Conservation (phyloP, 2,888 invertebrate species). For the Athalia circularis region DNA sequence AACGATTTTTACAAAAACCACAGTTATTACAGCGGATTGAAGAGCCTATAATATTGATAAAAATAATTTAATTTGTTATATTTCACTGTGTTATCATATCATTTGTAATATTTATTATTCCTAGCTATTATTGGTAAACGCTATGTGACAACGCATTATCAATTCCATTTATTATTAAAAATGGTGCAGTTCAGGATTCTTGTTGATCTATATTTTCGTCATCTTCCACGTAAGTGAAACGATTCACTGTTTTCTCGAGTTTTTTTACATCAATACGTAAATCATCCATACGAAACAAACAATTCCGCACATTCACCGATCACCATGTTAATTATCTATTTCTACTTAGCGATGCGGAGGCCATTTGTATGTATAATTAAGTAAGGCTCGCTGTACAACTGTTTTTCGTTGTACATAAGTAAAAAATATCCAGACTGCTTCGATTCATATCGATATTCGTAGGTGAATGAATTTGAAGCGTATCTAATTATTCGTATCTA, state of each 20-base stretch:
- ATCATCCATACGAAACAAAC: neutral
- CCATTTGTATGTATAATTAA: neutral
- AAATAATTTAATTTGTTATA: constrained; percentile 38
- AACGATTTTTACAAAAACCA: constrained; percentile 35
- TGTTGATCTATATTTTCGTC: constrained; percentile 1
- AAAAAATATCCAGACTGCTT: neutral
- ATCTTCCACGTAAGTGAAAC: neutral
- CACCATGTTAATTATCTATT: constrained; percentile 11
- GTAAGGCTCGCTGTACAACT: neutral
- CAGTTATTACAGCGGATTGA: constrained; percentile 17
- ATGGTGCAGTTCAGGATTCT: constrained; percentile 3
- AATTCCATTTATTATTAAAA: constrained; percentile 10
- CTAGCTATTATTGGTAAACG: constrained; percentile 32
- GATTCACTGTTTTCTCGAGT: neutral
- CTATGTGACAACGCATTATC: constrained; percentile 10
- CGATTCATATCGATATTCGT: neutral
- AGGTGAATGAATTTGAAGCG: neutral
- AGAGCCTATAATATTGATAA: constrained; percentile 37
- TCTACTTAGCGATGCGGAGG: too few relatives aligned
- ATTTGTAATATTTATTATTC: constrained; percentile 42
- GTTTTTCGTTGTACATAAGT: constrained; percentile 9
- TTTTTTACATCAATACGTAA: neutral
- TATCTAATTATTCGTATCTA: neutral
- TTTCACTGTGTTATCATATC: constrained; percentile 21
- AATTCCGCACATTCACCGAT: neutral